A percentile compares a stretch with the other conserved stretches of the same genome.
Evolutionary conservation across 2,888 invertebrate genomes (phyloP).

Genomic region (Amiota minor): DNA sequence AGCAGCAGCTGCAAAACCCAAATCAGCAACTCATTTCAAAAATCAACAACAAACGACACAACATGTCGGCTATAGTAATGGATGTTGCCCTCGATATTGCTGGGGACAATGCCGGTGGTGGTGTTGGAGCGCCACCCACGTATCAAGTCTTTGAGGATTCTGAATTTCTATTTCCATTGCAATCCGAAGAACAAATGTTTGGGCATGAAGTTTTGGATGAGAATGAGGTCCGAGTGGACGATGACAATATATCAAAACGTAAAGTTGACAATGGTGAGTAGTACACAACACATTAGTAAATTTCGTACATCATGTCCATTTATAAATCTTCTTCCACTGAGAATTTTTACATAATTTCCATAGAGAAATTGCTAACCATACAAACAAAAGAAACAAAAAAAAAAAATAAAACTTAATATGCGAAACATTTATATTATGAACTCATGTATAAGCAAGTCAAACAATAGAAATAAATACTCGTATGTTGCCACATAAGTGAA

Average conservation of each 20-base stretch:
- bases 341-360: too few relatives aligned
- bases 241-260: conserved; percentile 63
- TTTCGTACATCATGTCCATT: too few relatives aligned
- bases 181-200: conserved; percentile 69
- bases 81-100: conserved; percentile 41
- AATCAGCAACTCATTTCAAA: conserved; percentile 59
- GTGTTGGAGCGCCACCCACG: conserved; percentile 59
- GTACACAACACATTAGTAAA: too few relatives aligned
- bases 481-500: too few relatives aligned
- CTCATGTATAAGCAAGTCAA: too few relatives aligned
- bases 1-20: conserved; percentile 63
- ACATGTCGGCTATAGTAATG: conserved; percentile 43
- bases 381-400: too few relatives aligned
- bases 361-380: too few relatives aligned
- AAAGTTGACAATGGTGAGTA: conserved; percentile 70
- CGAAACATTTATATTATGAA: too few relatives aligned
- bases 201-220: conserved; percentile 62
- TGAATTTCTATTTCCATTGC: conserved; percentile 67
- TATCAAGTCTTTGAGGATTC: conserved; percentile 69
- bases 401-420: too few relatives aligned
- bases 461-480: too few relatives aligned
- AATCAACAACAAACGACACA: conserved; percentile 40
- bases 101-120: conserved; percentile 49
- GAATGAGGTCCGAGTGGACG: conserved; percentile 59
- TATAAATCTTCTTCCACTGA: too few relatives aligned